These are phyloP conservation scores for Dipodomys ordii DNA, from an alignment of 2,113 vertebrate species.

Conservation along the genomic window DNA sequence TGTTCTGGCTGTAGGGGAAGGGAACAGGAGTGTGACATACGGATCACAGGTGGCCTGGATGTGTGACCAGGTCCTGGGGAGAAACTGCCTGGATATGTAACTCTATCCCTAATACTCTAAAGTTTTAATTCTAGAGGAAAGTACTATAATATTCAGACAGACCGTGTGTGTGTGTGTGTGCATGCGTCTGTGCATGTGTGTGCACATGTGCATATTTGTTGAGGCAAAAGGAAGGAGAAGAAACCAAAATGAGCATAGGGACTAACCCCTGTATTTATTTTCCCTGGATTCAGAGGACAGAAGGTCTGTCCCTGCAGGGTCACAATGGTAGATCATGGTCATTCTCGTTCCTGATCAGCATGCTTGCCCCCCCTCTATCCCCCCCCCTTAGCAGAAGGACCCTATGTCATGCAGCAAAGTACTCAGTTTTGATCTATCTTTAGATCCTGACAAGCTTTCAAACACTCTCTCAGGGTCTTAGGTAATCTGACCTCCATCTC, in stretches of 20 bases:
- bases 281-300: not conserved
- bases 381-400: not conserved
- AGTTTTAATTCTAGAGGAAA: slow-evolving; percentile 42
- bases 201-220: not conserved
- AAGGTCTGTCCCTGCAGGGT: not conserved
- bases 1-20: not conserved
- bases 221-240: not conserved
- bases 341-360: not conserved
- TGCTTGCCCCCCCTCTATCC: not conserved
- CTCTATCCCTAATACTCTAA: not conserved
- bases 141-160: not conserved
- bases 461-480: not conserved
- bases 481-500: not conserved
- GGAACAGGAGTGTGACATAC: slow-evolving; percentile 34
- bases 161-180: not conserved
- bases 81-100: slow-evolving; percentile 10
- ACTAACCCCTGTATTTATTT: not conserved
- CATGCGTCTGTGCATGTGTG: not conserved
- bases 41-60: slow-evolving; percentile 62
- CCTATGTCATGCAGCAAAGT: slow-evolving; percentile 5
- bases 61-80: slow-evolving; percentile 58
- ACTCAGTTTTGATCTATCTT: not conserved
- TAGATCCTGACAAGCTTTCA: not conserved
- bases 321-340: not conserved
- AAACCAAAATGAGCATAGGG: slow-evolving; percentile 16